Percentiles rank a stretch among this genome's conserved stretches.
phyloP scores from a whole-genome alignment of 2,797 vertebrate genomes.

The Smutsia gigantea region DNA sequence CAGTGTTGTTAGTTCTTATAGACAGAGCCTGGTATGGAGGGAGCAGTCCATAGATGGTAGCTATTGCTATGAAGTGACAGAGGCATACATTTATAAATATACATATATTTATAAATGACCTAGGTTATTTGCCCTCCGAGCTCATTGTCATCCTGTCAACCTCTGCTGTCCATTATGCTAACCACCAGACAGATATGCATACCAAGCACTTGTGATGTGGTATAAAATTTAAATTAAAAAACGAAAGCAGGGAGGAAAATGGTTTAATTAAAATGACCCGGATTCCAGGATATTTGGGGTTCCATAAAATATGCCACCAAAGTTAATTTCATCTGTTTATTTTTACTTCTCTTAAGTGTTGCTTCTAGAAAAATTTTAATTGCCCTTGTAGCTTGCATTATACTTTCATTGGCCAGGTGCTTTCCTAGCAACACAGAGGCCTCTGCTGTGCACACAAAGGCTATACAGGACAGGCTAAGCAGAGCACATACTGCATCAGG shows the following conservation, averaged over 20 bases:
- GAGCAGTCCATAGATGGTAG: rapidly evolving
- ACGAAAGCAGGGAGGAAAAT: neutral
- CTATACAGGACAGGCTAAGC: too few relatives aligned
- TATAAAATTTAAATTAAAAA: neutral
- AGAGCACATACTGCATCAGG: neutral
- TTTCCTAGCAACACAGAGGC: neutral
- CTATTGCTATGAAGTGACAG: neutral
- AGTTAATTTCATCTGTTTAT: neutral
- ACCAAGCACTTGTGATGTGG: neutral
- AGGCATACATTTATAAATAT: neutral
- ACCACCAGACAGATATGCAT: neutral
- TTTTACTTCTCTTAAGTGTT: neutral
- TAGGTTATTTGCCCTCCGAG: neutral
- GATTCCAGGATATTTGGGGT: neutral
- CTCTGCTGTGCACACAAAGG: neutral
- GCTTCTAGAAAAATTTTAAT: neutral
- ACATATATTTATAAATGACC: neutral
- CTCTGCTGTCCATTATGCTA: neutral
- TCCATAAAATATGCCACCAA: neutral
- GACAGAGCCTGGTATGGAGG: neutral
- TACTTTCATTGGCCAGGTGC: neutral
- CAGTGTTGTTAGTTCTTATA: neutral
- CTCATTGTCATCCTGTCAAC: neutral
- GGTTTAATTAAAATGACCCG: neutral
- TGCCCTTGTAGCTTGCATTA: neutral